Percentiles rank a stretch among this genome's conserved stretches.
phyloP scores from a whole-genome alignment of 2,888 invertebrate genomes.

The Timema cristinae region DNA sequence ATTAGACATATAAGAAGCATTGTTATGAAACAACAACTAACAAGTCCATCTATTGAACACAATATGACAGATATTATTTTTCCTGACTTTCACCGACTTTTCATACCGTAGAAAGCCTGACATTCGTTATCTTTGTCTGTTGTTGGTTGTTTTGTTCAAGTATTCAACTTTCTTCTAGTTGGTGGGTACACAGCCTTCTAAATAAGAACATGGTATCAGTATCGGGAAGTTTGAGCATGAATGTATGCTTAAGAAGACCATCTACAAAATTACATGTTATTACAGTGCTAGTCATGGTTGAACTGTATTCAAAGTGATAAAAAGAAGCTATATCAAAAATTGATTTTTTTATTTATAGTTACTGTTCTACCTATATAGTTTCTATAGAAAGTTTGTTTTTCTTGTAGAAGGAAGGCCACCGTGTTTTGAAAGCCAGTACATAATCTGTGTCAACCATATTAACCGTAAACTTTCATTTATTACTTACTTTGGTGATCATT shows the following conservation, averaged over 20 bases:
- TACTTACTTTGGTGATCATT: neutral
- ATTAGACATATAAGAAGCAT: too few species aligned
- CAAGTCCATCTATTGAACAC: too few species aligned
- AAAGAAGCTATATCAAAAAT: neutral
- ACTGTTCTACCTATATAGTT: neutral
- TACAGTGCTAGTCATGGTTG: too few species aligned
- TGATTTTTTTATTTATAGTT: neutral
- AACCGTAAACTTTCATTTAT: neutral
- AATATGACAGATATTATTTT: too few species aligned
- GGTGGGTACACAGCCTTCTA: too few species aligned
- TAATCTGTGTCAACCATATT: neutral
- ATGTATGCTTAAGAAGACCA: neutral
- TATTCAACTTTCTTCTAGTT: too few species aligned
- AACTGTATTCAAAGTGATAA: neutral
- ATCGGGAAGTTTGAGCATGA: neutral
- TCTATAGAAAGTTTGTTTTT: neutral
- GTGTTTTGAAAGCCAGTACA: neutral
- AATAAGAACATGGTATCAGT: too few species aligned
- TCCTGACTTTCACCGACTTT: too few species aligned
- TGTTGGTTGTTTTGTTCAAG: too few species aligned
- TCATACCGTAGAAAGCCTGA: too few species aligned
- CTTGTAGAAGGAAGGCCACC: constrained; percentile 1
- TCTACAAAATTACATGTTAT: neutral
- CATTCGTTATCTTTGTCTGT: too few species aligned
- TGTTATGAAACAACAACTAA: too few species aligned